Conservation (phyloP, 2,888 invertebrate species). For the Caradrina clavipalpis region DNA sequence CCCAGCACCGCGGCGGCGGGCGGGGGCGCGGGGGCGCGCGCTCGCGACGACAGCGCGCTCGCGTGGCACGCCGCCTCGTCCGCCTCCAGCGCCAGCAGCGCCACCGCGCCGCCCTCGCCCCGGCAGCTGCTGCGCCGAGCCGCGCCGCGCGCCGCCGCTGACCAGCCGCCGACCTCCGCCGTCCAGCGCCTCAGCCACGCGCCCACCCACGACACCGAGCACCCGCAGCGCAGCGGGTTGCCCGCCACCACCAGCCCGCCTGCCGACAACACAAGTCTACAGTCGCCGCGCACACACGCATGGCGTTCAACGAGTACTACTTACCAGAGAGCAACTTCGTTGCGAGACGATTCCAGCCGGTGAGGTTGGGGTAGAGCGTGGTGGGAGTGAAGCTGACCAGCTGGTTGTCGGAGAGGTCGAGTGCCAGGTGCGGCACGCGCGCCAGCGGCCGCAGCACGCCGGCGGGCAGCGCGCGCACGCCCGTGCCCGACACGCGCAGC, state of each 20-base stretch:
- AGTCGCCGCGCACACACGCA: background rate
- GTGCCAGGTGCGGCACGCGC: constrained; percentile 93
- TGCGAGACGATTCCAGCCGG: constrained; percentile 95
- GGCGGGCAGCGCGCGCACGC: constrained; percentile 93
- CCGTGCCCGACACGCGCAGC: constrained; percentile 93
- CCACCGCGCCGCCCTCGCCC: constrained; percentile 74
- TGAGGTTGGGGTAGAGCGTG: constrained; percentile 95
- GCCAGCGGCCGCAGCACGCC: constrained; percentile 93
- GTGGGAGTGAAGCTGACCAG: constrained; percentile 93
- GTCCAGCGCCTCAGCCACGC: constrained; percentile 96
- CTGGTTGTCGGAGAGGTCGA: constrained; percentile 95
- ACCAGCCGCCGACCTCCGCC: constrained; percentile 94
- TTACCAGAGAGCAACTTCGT: constrained; percentile 95
- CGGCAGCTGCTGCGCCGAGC: constrained; percentile 71
- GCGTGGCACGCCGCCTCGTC: constrained; percentile 95
- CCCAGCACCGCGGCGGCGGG: constrained; percentile 51
- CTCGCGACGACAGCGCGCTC: constrained; percentile 90
- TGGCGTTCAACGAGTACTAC: constrained; percentile 42
- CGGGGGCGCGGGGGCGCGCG: constrained; percentile 13
- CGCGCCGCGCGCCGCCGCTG: constrained; percentile 72
- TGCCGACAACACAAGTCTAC: constrained; percentile 70
- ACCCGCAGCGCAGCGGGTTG: constrained; percentile 96
- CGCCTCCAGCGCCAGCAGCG: constrained; percentile 93
- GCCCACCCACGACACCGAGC: constrained; percentile 96
- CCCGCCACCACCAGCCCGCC: constrained; percentile 95